These are phyloP conservation scores for Drosophila cracens DNA, from an alignment of 2,888 invertebrate genomes.

Conservation along the genomic window DNA sequence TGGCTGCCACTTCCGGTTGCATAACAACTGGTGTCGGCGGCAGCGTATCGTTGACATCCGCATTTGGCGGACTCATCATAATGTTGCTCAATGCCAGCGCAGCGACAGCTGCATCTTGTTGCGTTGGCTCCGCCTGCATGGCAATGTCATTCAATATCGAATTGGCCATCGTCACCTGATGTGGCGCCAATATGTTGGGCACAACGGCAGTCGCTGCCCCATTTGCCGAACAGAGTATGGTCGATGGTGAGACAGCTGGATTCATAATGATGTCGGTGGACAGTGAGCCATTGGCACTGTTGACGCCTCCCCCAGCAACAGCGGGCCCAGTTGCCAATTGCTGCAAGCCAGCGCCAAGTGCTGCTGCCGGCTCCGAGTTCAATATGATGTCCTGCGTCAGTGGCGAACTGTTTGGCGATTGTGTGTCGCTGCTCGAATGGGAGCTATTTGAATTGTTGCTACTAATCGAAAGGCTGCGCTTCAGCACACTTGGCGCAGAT, in stretches of 20 bases:
- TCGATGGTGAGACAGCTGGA: constrained; percentile 87
- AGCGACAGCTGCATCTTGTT: constrained; percentile 81
- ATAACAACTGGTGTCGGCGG: constrained; percentile 72
- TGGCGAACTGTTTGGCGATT: constrained; percentile 79
- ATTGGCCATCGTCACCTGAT: constrained; percentile 84
- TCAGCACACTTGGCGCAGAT: constrained; percentile 68
- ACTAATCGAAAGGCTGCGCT: constrained; percentile 85
- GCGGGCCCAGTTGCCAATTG: constrained; percentile 60
- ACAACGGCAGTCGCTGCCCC: constrained; percentile 81
- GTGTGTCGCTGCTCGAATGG: constrained; percentile 59
- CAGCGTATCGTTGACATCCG: constrained; percentile 52
- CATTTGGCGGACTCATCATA: constrained; percentile 82
- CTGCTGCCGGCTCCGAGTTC: constrained; percentile 83
- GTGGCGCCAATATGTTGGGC: constrained; percentile 82
- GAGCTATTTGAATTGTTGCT: constrained; percentile 75
- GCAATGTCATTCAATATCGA: constrained; percentile 83
- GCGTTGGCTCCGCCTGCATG: constrained; percentile 82
- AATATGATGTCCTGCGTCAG: constrained; percentile 85
- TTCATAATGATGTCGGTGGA: constrained; percentile 87
- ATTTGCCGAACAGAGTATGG: constrained; percentile 86
- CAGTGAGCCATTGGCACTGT: constrained; percentile 55
- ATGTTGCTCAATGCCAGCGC: constrained; percentile 84
- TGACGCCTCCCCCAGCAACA: constrained; percentile 35
- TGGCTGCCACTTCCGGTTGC: constrained; percentile 81
- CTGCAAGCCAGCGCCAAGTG: constrained; percentile 75